Evolutionary conservation across 1,140 invertebrate species (phyloP).

Genomic region (Eciton burchellii): DNA sequence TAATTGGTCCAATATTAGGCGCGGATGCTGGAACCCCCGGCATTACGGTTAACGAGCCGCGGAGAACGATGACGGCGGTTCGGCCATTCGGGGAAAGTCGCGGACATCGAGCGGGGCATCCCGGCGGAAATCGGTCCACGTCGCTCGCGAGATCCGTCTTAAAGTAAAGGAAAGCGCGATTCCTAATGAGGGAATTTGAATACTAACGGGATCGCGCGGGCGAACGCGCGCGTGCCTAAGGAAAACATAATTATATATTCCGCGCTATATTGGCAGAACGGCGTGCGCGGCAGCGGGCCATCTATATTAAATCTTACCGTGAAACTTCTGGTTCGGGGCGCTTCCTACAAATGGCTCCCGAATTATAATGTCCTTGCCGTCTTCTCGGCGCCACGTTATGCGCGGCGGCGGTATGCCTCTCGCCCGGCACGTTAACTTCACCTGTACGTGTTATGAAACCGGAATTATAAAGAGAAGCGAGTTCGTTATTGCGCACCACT

Average conservation of each 20-base stretch:
- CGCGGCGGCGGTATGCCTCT: constrained; percentile 93
- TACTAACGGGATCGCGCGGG: constrained; percentile 44
- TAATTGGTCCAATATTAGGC: constrained; percentile 35
- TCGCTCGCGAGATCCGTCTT: constrained; percentile 35
- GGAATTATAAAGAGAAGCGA: constrained; percentile 74
- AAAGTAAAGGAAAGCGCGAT: constrained; percentile 32
- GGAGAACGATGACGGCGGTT: constrained; percentile 15
- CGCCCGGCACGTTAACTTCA: constrained; percentile 89
- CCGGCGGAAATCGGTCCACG: constrained; percentile 42
- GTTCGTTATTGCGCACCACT: constrained; percentile 66
- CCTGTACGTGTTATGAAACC: constrained; percentile 79
- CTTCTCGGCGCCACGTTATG: constrained; percentile 94
- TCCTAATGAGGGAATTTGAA: constrained; percentile 69
- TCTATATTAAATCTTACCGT: constrained; percentile 78
- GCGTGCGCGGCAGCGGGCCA: constrained; percentile 42
- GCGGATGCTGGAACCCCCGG: constrained; percentile 21
- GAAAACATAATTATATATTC: constrained; percentile 69
- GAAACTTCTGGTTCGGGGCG: constrained; percentile 86
- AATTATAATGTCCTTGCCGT: constrained; percentile 92
- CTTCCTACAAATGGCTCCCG: constrained; percentile 85
- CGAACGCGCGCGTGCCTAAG: constrained; percentile 3
- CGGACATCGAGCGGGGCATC: constrained; percentile 8
- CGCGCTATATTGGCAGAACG: constrained; percentile 59
- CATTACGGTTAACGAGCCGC: constrained; percentile 43
- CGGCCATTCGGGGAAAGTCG: constrained; percentile 19